Base-by-base conservation (phyloP, 2,888 invertebrate genomes). In the Hecatera dysodea region DNA sequence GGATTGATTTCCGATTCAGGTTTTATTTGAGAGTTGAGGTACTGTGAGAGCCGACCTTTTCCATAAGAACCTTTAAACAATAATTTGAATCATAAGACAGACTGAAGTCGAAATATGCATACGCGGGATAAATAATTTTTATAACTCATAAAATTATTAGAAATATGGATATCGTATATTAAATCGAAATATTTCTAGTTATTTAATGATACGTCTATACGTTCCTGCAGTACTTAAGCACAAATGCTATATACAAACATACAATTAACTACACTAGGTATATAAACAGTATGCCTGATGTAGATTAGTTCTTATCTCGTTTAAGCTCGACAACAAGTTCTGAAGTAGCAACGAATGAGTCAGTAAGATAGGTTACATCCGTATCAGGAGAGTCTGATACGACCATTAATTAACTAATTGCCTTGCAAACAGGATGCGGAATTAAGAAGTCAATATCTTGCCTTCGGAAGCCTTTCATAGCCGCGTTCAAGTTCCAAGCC, bases 391-490 rank as follows among this genome's bases (percentile, higher is more conserved):
- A 44, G 29, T 12, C 7, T 5, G n/a, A 56, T 36, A 61, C 17
- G 29, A 1, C n/a, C 15, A 56, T 61, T 61, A 61, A 61, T 74
- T 62, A 74, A 52, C 17, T 73, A 44, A 72, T 55, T 61, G 56
- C 50, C 24, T 74, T 67, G 29, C 12, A 52, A 61, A 57, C 46
- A 46, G 36, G 22, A 74, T n/a, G 15, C 19, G 29, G 46, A 33
- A 22, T 56, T 17, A 29, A 46, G 22, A n/a, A 44, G 33, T 36
- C 22, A 46, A 61, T 61, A 48, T 44, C n/a, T 44, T 60, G 15
- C n/a, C 29, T 15, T 17, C 46, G 33, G 7, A 24, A 8, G 29
- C 17, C 15, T 27, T 17, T 11, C 8, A 19, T 48, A 22, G 9
- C 2, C 11, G 1, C 11, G 2, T 9, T 39, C 6, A 29, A 3